Evolutionary conservation across 2,113 vertebrate species (phyloP), one percentile per base, ranked within the genome.

Genomic region (Irena cyanogastra): DNA sequence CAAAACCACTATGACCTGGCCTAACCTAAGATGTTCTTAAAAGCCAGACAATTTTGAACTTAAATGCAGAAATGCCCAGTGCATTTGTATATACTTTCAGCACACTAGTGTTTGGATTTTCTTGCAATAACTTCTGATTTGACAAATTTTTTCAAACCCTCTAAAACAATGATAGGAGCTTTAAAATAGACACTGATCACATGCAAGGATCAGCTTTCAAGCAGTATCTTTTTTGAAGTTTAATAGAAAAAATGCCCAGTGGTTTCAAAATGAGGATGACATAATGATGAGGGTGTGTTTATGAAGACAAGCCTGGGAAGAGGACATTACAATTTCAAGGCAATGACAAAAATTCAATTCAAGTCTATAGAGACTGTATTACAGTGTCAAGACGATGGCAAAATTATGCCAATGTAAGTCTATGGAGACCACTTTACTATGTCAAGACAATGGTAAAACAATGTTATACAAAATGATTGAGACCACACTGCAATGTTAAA

Each of bases 271-370:
- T 83, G 75, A 95, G 72, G 44, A 85, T 93, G 81, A 92, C 86
- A 87, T 74, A 83, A 80, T 94, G 95, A 93, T 96, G 95, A 95
- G 74, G 90, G 93, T 95, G 94, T 95, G 83, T 84, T 90, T 95
- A 81, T 96, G 95, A 97, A 98, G 97, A 95, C 93, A 97, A 97
- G 97, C 94, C 97, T 95, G 53, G 91, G 85, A 97, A 97, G 97
- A 96, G 97, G 98, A 98, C 98, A 98, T 98, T 98, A 98, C 97
- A 87, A 97, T 98, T 98, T 98, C 98, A 98, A 98, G 97, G 87
- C 97, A 97, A 95, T 97, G 98, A 98, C 97, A 98, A 98, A 98
- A 98, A 97, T 98, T 97, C 95, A 97, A 97, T 98, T 97, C 96
- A 98, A 97, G 95, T 98, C 98, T 98, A 92, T 97, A 97, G 98